phyloP scores from a whole-genome alignment of 2,113 vertebrate species.

The Pachyramphus minor region DNA sequence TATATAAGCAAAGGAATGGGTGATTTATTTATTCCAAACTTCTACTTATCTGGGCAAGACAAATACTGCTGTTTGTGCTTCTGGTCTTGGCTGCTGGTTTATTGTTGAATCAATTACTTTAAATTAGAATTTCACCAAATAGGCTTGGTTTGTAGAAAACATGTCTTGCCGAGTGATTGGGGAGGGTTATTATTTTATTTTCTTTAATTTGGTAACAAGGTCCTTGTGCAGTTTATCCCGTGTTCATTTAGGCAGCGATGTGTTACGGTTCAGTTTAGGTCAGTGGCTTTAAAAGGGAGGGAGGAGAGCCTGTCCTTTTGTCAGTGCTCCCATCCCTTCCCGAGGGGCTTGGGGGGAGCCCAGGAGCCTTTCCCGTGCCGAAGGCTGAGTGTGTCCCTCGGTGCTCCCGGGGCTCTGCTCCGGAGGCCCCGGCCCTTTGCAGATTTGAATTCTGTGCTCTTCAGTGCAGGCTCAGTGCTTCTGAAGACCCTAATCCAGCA shows the following conservation, averaged over 20 bases:
- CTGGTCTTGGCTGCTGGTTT: conserved; percentile 66
- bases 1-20: background rate
- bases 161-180: background rate
- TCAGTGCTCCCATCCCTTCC: rapidly evolving
- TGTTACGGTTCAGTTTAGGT: background rate
- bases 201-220: rapidly evolving
- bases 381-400: background rate
- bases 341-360: background rate
- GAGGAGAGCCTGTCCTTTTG: background rate
- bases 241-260: background rate
- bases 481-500: conserved; percentile 39
- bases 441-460: background rate
- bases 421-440: background rate
- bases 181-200: background rate
- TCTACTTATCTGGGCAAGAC: conserved; percentile 39
- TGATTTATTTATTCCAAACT: conserved; percentile 54
- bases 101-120: conserved; percentile 46
- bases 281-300: background rate
- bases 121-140: conserved; percentile 15
- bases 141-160: background rate
- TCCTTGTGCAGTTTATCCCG: background rate
- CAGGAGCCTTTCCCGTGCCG: background rate
- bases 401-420: background rate
- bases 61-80: conserved; percentile 51
- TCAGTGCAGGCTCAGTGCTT: background rate